Evolutionary conservation across 2,797 vertebrate genomes (phyloP).

Genomic region (Neosalanx taihuensis): DNA sequence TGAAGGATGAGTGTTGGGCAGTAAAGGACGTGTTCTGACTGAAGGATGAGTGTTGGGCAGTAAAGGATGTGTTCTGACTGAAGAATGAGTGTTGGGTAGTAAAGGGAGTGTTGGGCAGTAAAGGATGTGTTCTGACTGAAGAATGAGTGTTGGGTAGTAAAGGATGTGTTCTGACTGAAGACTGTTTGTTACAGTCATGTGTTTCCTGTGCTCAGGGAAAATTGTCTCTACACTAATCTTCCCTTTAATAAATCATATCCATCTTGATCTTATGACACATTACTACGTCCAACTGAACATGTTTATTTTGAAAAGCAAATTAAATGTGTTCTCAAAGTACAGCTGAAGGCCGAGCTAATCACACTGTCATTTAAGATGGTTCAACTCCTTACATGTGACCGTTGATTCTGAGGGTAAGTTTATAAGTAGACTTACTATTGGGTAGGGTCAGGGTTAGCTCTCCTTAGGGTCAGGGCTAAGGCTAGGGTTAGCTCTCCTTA

Average conservation of each 20-base stretch:
- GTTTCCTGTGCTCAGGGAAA: not conserved
- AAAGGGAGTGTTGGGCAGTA: constrained; percentile 50
- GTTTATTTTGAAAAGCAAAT: not conserved
- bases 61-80: no score
- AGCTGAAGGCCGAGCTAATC: constrained; percentile 12
- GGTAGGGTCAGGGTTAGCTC: no score
- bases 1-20: constrained; percentile 21
- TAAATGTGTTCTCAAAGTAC: not conserved
- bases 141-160: constrained; percentile 7
- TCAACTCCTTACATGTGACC: constrained; percentile 5
- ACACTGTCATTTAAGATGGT: constrained; percentile 15
- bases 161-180: no score
- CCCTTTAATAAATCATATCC: not conserved
- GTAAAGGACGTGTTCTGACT: constrained; percentile 31
- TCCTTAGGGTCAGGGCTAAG: no score
- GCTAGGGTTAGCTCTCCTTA: no score
- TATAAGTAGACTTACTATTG: constrained; percentile 14
- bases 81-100: no score
- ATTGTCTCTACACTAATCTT: not conserved
- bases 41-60: constrained; percentile 20
- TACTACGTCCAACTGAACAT: not conserved
- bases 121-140: constrained; percentile 34
- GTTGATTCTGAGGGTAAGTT: constrained; percentile 24
- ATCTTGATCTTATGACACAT: not conserved
- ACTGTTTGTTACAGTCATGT: not conserved